These are phyloP conservation scores for Pseudococcus jackbeardsleyi DNA, from an alignment of 2,888 invertebrate species.

Conservation along the genomic window DNA sequence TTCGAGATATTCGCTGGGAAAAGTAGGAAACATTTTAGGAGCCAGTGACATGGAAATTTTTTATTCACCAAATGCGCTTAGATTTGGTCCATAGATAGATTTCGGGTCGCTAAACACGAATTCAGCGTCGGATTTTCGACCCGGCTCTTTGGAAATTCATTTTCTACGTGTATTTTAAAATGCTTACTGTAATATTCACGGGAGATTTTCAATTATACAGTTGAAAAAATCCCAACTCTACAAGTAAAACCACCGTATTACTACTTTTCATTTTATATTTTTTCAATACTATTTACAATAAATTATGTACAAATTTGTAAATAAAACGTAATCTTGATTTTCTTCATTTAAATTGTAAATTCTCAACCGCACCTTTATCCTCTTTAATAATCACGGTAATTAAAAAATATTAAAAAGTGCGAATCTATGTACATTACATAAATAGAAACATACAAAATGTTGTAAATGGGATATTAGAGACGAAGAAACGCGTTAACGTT, in stretches of 20 bases:
- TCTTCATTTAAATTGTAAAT: slow-evolving; percentile 35
- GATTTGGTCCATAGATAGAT: too few relatives aligned
- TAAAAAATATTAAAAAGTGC: slow-evolving; percentile 64
- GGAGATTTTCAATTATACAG: too few relatives aligned
- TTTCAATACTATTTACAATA: slow-evolving; percentile 45
- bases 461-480: slow-evolving; percentile 53
- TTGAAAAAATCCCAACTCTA: too few relatives aligned
- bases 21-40: too few relatives aligned
- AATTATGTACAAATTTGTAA: slow-evolving; percentile 33
- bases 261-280: slow-evolving; percentile 39
- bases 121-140: too few relatives aligned
- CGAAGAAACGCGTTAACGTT: slow-evolving; percentile 55
- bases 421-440: slow-evolving; percentile 53
- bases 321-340: slow-evolving; percentile 43
- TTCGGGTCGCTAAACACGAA: too few relatives aligned
- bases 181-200: too few relatives aligned
- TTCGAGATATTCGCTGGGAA: too few relatives aligned
- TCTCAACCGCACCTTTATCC: slow-evolving; percentile 31
- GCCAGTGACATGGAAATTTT: too few relatives aligned
- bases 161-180: too few relatives aligned
- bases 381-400: slow-evolving; percentile 53
- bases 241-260: neutral
- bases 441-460: slow-evolving; percentile 49
- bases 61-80: too few relatives aligned
- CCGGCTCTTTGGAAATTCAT: too few relatives aligned